phyloP scores from a whole-genome alignment of 2,797 vertebrate species.

The Periparus ater region DNA sequence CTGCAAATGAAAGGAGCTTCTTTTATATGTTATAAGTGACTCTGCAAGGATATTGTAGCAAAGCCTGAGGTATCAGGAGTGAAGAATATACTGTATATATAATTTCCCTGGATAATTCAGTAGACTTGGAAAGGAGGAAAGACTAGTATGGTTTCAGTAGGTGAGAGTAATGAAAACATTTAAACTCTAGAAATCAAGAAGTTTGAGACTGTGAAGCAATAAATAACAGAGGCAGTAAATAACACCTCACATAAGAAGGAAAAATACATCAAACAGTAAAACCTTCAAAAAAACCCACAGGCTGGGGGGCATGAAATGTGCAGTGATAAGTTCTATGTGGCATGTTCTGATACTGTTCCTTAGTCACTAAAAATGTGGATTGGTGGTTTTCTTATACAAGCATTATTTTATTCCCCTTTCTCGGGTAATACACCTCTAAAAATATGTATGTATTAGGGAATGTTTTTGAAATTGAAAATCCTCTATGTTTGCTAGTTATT shows the following conservation, averaged over 20 bases:
- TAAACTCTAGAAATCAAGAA: neutral
- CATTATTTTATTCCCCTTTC: neutral
- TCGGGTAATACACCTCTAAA: neutral
- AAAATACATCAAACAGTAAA: slow-evolving; percentile 12
- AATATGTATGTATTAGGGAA: neutral
- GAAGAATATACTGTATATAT: neutral
- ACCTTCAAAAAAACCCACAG: neutral
- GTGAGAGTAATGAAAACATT: neutral
- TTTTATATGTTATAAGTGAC: neutral
- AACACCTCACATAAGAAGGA: neutral
- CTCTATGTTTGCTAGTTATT: neutral
- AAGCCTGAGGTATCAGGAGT: neutral
- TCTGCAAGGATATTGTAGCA: neutral
- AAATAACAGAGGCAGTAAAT: slow-evolving; percentile 23
- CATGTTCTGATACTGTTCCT: neutral
- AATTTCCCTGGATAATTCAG: neutral
- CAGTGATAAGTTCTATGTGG: neutral
- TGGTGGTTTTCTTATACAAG: neutral
- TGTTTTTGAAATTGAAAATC: neutral
- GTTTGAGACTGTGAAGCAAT: neutral
- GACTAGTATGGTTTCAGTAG: neutral
- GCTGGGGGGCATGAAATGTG: neutral
- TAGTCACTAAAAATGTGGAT: neutral
- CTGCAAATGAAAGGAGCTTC: neutral
- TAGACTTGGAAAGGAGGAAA: neutral